phyloP scores from a whole-genome alignment of 2,888 invertebrate species.

The Patella ulyssiponensis region DNA sequence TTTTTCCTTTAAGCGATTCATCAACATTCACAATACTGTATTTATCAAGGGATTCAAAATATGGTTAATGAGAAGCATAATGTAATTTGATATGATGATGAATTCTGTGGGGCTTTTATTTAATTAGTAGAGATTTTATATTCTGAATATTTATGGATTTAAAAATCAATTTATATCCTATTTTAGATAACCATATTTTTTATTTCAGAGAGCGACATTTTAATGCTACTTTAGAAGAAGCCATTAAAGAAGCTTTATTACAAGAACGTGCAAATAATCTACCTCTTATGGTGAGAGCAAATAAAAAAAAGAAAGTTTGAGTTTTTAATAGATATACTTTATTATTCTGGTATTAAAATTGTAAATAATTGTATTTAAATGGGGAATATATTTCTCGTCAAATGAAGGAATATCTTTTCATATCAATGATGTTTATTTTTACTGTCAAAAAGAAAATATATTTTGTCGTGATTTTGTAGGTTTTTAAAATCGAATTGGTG shows the following conservation, averaged over 20 bases:
- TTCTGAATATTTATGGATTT: not conserved
- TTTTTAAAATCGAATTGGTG: no score
- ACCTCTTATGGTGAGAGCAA: constrained; percentile 5
- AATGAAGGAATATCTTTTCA: no score
- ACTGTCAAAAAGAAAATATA: no score
- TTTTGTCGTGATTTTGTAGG: no score
- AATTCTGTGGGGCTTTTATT: not conserved
- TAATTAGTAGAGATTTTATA: not conserved
- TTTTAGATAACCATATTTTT: no score
- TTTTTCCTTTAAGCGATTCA: no score
- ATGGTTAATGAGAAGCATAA: not conserved
- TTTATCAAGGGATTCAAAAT: not conserved
- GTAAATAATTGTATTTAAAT: no score
- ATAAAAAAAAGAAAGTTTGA: constrained; percentile 4
- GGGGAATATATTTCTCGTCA: no score
- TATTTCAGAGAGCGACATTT: constrained; percentile 88
- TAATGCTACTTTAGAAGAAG: constrained; percentile 89
- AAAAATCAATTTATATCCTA: no score
- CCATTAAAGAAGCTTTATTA: constrained; percentile 93
- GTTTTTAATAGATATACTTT: not conserved
- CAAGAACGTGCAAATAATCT: constrained; percentile 62
- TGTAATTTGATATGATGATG: not conserved
- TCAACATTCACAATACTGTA: no score
- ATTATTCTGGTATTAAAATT: no score
- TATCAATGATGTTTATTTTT: no score